Evolutionary conservation across 2,113 vertebrate species (phyloP).

Genomic region (Struthidea cinerea): DNA sequence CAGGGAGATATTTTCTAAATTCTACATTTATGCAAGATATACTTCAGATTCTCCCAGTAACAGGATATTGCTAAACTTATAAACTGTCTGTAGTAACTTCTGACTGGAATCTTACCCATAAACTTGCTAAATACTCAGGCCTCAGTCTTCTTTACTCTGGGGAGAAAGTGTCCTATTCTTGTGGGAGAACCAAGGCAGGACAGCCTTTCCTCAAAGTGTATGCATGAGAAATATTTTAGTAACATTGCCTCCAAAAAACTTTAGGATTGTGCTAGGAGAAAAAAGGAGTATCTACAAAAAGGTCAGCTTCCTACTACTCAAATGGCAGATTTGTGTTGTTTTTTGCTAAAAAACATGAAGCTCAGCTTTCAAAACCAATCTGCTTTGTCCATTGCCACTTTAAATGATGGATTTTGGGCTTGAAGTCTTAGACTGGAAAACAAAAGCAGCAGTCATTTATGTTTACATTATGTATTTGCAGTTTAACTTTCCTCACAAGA

Average conservation of each 20-base stretch:
- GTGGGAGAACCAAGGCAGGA: neutral
- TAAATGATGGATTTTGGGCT: neutral
- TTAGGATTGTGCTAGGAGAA: neutral
- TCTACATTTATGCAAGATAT: neutral
- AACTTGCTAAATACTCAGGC: neutral
- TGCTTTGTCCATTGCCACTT: neutral
- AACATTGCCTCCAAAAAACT: neutral
- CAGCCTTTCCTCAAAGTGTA: neutral
- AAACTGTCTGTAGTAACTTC: neutral
- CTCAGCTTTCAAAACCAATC: neutral
- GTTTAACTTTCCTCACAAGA: neutral
- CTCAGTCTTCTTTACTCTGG: neutral
- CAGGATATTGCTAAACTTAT: neutral
- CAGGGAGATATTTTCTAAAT: neutral
- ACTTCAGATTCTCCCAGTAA: neutral
- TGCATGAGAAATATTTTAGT: neutral
- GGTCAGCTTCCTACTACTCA: neutral
- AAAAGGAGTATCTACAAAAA: neutral
- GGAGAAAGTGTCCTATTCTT: neutral
- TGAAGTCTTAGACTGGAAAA: neutral
- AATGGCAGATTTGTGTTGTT: neutral
- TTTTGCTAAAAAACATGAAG: neutral
- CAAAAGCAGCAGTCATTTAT: neutral
- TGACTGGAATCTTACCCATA: neutral
- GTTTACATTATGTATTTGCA: neutral